Percentiles rank a stretch among this genome's conserved stretches.
Conservation (phyloP, 2,113 vertebrate genomes). For the Deroptyus accipitrinus region DNA sequence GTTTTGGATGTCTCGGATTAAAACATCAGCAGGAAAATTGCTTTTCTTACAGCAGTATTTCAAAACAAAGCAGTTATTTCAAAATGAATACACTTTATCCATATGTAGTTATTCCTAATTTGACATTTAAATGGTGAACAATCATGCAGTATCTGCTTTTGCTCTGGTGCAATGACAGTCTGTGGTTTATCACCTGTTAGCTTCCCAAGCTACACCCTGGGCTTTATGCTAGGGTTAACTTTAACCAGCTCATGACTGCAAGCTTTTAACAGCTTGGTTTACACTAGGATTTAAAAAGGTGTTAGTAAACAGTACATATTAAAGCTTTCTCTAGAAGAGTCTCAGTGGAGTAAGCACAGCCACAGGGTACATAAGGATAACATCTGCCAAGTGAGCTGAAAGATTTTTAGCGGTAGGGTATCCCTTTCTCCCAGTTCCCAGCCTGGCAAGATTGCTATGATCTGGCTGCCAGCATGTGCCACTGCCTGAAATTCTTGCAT, state of each 20-base stretch:
- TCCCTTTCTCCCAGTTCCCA: background rate
- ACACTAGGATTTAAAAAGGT: background rate
- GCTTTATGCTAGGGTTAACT: background rate
- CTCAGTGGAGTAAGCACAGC: background rate
- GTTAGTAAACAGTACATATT: constrained; percentile 13
- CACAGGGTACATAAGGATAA: background rate
- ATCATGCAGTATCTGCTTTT: background rate
- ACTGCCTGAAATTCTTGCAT: background rate
- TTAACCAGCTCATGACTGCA: constrained; percentile 10
- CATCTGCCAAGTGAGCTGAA: background rate
- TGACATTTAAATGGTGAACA: background rate
- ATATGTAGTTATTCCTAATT: background rate
- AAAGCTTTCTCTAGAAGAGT: constrained; percentile 7
- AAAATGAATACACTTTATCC: background rate
- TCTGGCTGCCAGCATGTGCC: background rate
- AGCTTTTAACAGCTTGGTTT: constrained; percentile 25
- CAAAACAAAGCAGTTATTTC: background rate
- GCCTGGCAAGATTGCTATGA: background rate
- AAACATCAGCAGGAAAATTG: background rate
- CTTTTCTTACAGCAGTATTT: background rate
- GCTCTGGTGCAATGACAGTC: background rate
- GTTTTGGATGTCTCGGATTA: background rate
- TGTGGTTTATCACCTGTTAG: background rate
- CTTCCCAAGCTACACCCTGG: background rate
- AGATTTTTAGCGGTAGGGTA: background rate